Percentiles rank a stretch among this genome's conserved stretches.
phyloP scores from a whole-genome alignment of 2,797 vertebrate genomes.

The Sphaeramia orbicularis region DNA sequence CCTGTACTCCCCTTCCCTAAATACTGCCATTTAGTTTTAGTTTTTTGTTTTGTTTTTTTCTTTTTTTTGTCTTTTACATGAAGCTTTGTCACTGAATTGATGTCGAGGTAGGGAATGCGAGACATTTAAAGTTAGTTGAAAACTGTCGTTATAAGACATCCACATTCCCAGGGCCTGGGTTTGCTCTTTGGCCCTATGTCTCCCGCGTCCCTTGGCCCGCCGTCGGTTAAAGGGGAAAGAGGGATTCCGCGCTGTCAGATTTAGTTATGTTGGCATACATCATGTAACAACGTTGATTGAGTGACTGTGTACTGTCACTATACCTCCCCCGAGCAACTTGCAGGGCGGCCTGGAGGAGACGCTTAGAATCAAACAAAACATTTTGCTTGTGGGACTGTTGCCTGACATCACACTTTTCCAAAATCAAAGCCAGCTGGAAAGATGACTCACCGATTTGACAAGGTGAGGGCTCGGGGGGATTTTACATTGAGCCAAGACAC shows the following conservation, averaged over 20 bases:
- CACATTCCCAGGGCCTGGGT: constrained; percentile 31
- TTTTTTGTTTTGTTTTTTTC: neutral
- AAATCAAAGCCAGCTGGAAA: constrained; percentile 70
- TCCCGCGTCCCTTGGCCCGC: constrained; percentile 13
- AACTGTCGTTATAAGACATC: constrained; percentile 25
- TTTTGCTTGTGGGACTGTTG: constrained; percentile 53
- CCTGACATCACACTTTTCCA: constrained; percentile 53
- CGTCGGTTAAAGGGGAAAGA: constrained; percentile 8
- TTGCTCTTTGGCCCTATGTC: constrained; percentile 28
- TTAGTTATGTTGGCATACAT: constrained; percentile 56
- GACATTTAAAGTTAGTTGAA: constrained; percentile 42
- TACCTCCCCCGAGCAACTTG: constrained; percentile 43
- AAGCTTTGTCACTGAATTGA: constrained; percentile 55
- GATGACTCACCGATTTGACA: constrained; percentile 68
- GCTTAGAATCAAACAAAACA: constrained; percentile 62
- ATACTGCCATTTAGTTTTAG: constrained; percentile 58
- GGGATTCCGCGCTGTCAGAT: constrained; percentile 58
- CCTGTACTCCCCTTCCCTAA: constrained; percentile 48
- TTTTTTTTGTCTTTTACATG: constrained; percentile 56
- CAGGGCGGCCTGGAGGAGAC: constrained; percentile 53
- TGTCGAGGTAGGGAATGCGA: constrained; percentile 68
- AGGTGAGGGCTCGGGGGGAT: constrained; percentile 47
- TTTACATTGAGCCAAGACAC: constrained; percentile 44
- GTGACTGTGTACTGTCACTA: constrained; percentile 49
- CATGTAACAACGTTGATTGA: constrained; percentile 56